Evolutionary conservation across 2,888 invertebrate genomes (phyloP).

Genomic region (Amaurobius ferox): DNA sequence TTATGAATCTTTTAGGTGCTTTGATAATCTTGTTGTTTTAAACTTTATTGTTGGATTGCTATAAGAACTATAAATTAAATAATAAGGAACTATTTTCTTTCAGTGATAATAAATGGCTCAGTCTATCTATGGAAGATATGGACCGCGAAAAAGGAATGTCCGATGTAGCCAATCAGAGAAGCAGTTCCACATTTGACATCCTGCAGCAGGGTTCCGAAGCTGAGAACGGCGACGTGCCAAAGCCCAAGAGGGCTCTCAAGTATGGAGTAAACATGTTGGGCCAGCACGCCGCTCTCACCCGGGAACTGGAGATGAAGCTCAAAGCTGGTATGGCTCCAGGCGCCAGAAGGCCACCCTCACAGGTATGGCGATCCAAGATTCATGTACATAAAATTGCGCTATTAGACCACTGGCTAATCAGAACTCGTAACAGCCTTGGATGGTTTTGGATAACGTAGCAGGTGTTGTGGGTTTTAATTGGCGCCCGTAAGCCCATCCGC

Average conservation of each 20-base stretch:
- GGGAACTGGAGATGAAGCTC: conserved; percentile 52
- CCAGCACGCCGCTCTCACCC: conserved; percentile 55
- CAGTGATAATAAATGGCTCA: conserved; percentile 40
- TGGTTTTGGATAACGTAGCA: no score
- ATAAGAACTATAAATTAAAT: no score
- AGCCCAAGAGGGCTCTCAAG: neutral
- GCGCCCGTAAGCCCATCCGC: no score
- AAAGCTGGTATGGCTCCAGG: conserved; percentile 36
- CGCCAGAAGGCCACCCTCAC: conserved; percentile 18
- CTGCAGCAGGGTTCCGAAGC: conserved; percentile 9
- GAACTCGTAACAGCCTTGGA: no score
- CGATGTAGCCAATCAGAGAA: conserved; percentile 21
- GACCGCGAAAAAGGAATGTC: conserved; percentile 29
- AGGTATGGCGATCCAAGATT: conserved; percentile 23
- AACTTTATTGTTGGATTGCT: no score
- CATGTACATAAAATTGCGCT: no score
- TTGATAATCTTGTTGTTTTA: no score
- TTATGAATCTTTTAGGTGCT: no score
- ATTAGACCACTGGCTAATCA: no score
- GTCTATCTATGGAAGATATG: conserved; percentile 64
- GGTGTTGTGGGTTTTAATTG: no score
- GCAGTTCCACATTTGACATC: conserved; percentile 45
- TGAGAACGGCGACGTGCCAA: neutral
- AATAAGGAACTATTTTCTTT: no score
- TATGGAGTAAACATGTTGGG: conserved; percentile 27